Percentiles rank a stretch among this genome's conserved stretches.
phyloP scores from a whole-genome alignment of 2,113 vertebrate species.

The Himantopus leucocephalus region DNA sequence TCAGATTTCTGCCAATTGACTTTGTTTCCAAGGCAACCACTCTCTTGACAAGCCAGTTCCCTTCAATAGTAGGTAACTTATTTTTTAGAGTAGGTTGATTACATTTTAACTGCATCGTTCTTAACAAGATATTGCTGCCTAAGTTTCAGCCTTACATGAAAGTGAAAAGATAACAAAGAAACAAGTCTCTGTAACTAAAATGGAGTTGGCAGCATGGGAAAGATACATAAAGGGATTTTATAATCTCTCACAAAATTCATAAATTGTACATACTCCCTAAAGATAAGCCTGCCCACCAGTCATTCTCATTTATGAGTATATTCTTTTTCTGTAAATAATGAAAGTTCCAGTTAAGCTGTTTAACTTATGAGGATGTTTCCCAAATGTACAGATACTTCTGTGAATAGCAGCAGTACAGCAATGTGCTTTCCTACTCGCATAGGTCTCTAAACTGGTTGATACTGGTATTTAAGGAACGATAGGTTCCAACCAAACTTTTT shows the following conservation, averaged over 20 bases:
- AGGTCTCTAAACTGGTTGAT: not conserved
- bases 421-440: not conserved
- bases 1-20: slow-evolving; percentile 53
- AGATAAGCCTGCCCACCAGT: not conserved
- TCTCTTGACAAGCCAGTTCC: slow-evolving; percentile 47
- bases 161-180: not conserved
- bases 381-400: not conserved
- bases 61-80: slow-evolving; percentile 46
- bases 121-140: not conserved
- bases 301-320: not conserved
- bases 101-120: slow-evolving; percentile 35
- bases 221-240: not conserved
- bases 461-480: not conserved
- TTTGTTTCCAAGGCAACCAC: slow-evolving; percentile 61
- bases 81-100: slow-evolving; percentile 44
- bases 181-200: not conserved
- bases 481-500: not conserved
- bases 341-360: not conserved
- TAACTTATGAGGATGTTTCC: not conserved
- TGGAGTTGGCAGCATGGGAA: not conserved
- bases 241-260: not conserved
- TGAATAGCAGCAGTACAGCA: not conserved
- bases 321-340: not conserved
- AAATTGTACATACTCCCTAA: not conserved
- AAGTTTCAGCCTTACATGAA: not conserved